Conservation (phyloP, 2,888 invertebrate genomes). For the Scaptomyza reducta region DNA sequence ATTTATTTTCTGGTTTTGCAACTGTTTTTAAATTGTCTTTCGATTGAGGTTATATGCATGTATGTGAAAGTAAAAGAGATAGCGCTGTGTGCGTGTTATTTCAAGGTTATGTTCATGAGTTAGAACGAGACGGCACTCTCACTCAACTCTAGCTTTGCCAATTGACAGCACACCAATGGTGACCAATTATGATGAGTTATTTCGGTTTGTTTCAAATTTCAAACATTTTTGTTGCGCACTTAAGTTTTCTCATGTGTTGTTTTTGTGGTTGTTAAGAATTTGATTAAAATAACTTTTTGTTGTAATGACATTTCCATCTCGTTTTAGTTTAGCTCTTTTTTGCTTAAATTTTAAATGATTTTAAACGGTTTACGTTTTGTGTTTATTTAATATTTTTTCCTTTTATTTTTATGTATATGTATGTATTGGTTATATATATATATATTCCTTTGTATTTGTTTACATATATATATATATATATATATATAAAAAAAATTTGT, state of each 20-base stretch:
- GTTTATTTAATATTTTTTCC: conserved; percentile 2
- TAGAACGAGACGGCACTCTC: not conserved
- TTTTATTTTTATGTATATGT: conserved; percentile 17
- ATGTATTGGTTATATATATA: conserved; percentile 16
- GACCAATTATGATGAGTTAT: conserved; percentile 10
- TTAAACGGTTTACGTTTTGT: conserved; percentile 43
- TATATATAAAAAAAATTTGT: conserved; percentile 34
- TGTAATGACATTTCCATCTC: conserved; percentile 6
- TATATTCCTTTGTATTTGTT: conserved; percentile 12
- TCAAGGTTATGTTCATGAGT: conserved; percentile 9
- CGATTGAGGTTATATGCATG: conserved; percentile 22
- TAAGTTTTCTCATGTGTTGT: conserved; percentile 5
- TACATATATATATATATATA: conserved; percentile 4
- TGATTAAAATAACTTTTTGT: conserved; percentile 35
- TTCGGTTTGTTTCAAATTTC: conserved; percentile 4
- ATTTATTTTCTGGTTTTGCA: not conserved
- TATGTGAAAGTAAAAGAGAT: conserved; percentile 37
- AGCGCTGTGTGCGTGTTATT: conserved; percentile 12
- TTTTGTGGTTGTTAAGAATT: conserved; percentile 21
- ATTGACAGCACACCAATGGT: conserved; percentile 21
- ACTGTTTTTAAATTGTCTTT: conserved; percentile 10
- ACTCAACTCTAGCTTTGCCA: not conserved
- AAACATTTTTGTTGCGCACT: conserved; percentile 22
- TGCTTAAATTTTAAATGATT: conserved; percentile 44
- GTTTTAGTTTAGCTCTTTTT: conserved; percentile 1